phyloP scores from a whole-genome alignment of 2,888 invertebrate genomes.

The Lacanobia oleracea region DNA sequence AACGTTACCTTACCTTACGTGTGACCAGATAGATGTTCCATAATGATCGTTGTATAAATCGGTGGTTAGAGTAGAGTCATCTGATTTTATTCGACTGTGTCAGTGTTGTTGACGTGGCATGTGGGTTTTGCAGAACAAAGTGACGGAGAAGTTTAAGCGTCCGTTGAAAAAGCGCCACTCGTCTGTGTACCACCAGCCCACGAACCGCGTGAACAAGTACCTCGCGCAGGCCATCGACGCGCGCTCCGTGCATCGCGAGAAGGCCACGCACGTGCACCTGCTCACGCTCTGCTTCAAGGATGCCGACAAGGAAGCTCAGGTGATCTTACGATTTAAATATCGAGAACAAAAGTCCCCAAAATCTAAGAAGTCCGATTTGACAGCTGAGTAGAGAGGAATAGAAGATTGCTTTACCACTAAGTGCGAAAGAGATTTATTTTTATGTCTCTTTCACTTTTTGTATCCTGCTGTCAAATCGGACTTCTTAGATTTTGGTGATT shows the following conservation, averaged over 20 bases:
- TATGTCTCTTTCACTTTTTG: too few relatives aligned
- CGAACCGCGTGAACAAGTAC: constrained; percentile 97
- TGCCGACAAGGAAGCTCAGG: constrained; percentile 95
- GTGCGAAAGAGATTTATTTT: too few relatives aligned
- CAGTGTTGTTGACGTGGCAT: constrained; percentile 68
- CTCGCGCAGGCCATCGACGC: constrained; percentile 97
- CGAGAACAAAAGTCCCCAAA: too few relatives aligned
- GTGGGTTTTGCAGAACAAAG: constrained; percentile 93
- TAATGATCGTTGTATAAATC: constrained; percentile 64
- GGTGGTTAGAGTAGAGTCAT: constrained; percentile 68
- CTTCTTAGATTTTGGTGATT: too few relatives aligned
- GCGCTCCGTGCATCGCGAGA: constrained; percentile 96
- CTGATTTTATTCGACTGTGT: constrained; percentile 29
- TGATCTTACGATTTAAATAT: constrained; percentile 19
- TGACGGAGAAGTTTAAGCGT: constrained; percentile 96
- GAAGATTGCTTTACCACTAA: too few relatives aligned
- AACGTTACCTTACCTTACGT: constrained; percentile 67
- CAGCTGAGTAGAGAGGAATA: too few relatives aligned
- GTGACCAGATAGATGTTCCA: constrained; percentile 61
- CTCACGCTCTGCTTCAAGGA: constrained; percentile 96
- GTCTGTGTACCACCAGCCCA: constrained; percentile 96
- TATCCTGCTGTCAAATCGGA: too few relatives aligned
- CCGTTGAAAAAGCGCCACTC: constrained; percentile 97
- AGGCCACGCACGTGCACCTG: constrained; percentile 96
- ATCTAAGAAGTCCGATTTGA: too few relatives aligned